A percentile compares a stretch with the other conserved stretches of the same genome.
These are phyloP conservation scores for Synchiropus splendidus DNA, from an alignment of 2,113 vertebrate species.

Conservation along the genomic window DNA sequence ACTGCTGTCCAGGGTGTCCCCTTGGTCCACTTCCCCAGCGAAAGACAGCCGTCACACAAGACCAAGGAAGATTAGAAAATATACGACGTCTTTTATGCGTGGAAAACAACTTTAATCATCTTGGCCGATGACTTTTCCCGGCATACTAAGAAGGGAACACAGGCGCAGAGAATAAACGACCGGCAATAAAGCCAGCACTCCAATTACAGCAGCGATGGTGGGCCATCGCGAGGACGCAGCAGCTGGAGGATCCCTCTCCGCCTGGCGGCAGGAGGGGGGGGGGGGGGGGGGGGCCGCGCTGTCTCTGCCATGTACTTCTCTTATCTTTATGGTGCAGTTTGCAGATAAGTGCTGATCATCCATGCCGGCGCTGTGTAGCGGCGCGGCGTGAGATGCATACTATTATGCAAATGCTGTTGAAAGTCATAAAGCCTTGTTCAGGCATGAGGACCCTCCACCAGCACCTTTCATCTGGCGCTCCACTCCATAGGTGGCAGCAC, in stretches of 20 bases:
- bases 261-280: slow-evolving; percentile 36
- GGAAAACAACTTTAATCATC: too few relatives aligned
- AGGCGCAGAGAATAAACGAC: slow-evolving; percentile 3
- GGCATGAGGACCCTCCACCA: slow-evolving; percentile 20
- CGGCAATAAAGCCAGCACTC: slow-evolving; percentile 11
- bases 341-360: slow-evolving; percentile 65
- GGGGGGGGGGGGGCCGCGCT: slow-evolving; percentile 28
- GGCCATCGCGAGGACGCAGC: too few relatives aligned
- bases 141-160: neutral
- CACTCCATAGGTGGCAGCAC: slow-evolving; percentile 9
- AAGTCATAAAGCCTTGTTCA: slow-evolving; percentile 62
- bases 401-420: slow-evolving; percentile 65
- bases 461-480: neutral
- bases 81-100: too few relatives aligned
- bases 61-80: too few relatives aligned
- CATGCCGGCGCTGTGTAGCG: slow-evolving; percentile 58
- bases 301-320: slow-evolving; percentile 49
- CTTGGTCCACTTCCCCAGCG: too few relatives aligned
- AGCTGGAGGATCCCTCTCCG: too few relatives aligned
- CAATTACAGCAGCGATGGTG: slow-evolving; percentile 4
- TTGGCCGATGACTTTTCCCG: too few relatives aligned
- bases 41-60: too few relatives aligned
- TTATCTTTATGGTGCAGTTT: slow-evolving; percentile 59
- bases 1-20: too few relatives aligned
- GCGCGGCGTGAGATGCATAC: slow-evolving; percentile 61